phyloP scores from a whole-genome alignment of 2,113 vertebrate genomes.

The Onychorhynchus coronatus region DNA sequence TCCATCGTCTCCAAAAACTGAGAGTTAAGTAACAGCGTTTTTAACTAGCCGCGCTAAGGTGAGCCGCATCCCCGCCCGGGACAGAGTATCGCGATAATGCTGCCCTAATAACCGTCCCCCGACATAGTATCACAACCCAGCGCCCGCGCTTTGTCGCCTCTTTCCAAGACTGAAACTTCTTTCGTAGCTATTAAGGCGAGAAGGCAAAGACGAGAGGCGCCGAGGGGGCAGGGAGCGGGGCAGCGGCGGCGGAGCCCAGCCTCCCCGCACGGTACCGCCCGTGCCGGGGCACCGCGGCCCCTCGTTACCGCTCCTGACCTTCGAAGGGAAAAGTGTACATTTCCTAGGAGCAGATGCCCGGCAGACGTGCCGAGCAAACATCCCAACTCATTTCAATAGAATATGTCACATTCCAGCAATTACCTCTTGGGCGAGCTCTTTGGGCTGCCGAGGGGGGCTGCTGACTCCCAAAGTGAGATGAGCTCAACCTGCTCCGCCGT shows the following conservation, averaged over 20 bases:
- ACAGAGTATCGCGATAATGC: not conserved
- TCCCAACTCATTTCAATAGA: constrained; percentile 69
- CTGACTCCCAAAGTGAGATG: not conserved
- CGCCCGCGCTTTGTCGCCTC: not conserved
- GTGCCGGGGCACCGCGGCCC: constrained; percentile 49
- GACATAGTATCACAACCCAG: not conserved
- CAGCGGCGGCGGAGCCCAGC: not conserved
- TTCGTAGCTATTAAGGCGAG: not conserved
- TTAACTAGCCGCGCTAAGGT: not conserved
- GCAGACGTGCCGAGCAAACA: constrained; percentile 65
- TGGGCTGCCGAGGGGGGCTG: not conserved
- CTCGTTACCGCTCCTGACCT: constrained; percentile 60
- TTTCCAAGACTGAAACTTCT: constrained; percentile 32
- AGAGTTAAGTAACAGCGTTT: not conserved
- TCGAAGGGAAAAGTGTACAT: constrained; percentile 35
- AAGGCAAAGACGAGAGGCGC: not conserved
- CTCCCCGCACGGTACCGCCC: constrained; percentile 29
- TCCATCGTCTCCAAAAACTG: not conserved
- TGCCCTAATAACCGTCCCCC: not conserved
- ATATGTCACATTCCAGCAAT: constrained; percentile 66
- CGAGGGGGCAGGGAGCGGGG: not conserved
- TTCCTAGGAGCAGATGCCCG: constrained; percentile 39
- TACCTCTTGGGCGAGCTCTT: constrained; percentile 47
- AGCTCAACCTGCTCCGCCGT: constrained; percentile 34
- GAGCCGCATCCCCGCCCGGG: not conserved